Conservation (phyloP, 2,113 vertebrate species). For the Oryctolagus cuniculus region DNA sequence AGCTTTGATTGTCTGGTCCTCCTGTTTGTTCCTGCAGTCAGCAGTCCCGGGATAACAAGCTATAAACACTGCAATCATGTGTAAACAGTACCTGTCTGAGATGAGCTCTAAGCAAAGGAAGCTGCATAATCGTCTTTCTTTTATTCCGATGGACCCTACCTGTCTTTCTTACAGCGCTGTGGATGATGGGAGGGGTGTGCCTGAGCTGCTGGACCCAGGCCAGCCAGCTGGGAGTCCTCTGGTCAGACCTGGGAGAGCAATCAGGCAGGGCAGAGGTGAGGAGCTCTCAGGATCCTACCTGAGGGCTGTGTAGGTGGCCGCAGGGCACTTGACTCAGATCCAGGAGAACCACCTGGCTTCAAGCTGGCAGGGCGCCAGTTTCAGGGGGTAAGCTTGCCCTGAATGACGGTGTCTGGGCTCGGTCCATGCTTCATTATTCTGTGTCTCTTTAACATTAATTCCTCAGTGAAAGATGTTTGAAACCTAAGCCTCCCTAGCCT, state of each 20-base stretch:
- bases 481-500: slow-evolving; percentile 84
- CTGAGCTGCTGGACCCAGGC: slow-evolving; percentile 80
- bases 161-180: slow-evolving; percentile 63
- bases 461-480: slow-evolving; percentile 88
- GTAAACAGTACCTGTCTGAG: slow-evolving; percentile 40
- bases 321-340: slow-evolving; percentile 88
- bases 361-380: slow-evolving; percentile 87
- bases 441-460: slow-evolving; percentile 88
- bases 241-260: slow-evolving; percentile 84
- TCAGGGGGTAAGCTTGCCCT: slow-evolving; percentile 83
- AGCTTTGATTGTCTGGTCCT: neutral
- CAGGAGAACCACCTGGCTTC: slow-evolving; percentile 91
- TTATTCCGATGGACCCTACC: slow-evolving; percentile 66
- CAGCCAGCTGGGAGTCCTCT: slow-evolving; percentile 89
- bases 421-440: slow-evolving; percentile 85
- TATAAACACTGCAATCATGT: slow-evolving; percentile 48
- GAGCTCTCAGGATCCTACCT: slow-evolving; percentile 86
- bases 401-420: slow-evolving; percentile 86
- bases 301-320: slow-evolving; percentile 89
- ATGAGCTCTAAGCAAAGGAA: slow-evolving; percentile 53
- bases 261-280: slow-evolving; percentile 84
- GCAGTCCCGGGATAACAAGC: neutral
- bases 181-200: slow-evolving; percentile 75
- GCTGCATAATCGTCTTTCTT: slow-evolving; percentile 5
- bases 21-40: slow-evolving; percentile 40